Evolutionary conservation across 2,888 invertebrate species (phyloP).

Genomic region (Halictus ligatus): DNA sequence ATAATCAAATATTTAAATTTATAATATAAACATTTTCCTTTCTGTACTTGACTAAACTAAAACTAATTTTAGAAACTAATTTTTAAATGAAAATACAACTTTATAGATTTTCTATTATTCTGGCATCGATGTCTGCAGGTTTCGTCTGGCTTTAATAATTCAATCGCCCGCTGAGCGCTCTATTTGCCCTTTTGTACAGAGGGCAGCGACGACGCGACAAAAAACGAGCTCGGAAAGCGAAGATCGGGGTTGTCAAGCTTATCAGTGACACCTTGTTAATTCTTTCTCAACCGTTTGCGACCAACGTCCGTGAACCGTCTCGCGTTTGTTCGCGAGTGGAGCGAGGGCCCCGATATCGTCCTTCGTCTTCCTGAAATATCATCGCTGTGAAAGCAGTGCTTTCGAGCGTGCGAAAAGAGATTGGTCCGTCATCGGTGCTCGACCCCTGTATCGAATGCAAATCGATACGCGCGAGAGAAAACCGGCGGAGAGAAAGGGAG

Average conservation of each 20-base stretch:
- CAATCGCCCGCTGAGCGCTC: too few relatives aligned
- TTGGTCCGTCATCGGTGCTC: slow-evolving; percentile 37
- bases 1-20: too few relatives aligned
- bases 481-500: not conserved
- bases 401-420: slow-evolving; percentile 54
- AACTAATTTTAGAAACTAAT: too few relatives aligned
- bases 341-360: not conserved
- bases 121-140: too few relatives aligned
- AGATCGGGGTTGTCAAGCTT: not conserved
- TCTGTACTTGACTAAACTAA: too few relatives aligned
- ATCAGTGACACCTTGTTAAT: slow-evolving; percentile 2
- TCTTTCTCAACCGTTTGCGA: not conserved
- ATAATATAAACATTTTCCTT: too few relatives aligned
- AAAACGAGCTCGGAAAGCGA: not conserved
- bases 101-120: too few relatives aligned
- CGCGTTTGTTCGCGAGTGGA: slow-evolving; percentile 13
- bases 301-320: not conserved
- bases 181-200: too few relatives aligned
- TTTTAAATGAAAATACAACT: too few relatives aligned
- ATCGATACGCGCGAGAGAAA: slow-evolving; percentile 58
- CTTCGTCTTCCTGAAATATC: slow-evolving; percentile 53
- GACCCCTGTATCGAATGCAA: slow-evolving; percentile 58
- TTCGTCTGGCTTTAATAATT: too few relatives aligned
- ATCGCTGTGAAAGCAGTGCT: slow-evolving; percentile 41
- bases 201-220: not conserved